Evolutionary conservation across 2,888 invertebrate species (phyloP).

Genomic region (Hymenopus coronatus): DNA sequence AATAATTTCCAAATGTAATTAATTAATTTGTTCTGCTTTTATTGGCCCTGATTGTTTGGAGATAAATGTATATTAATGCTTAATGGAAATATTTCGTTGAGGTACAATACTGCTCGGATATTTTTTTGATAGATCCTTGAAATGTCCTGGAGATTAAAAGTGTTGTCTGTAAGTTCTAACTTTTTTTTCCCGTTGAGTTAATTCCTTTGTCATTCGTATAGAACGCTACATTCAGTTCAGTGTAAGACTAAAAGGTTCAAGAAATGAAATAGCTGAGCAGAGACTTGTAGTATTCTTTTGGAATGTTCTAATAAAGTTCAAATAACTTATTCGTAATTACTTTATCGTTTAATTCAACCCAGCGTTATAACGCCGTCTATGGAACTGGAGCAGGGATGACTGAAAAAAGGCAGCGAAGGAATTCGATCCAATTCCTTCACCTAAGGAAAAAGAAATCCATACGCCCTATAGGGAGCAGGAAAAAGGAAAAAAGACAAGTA

Average conservation of each 20-base stretch:
- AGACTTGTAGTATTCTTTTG: background rate
- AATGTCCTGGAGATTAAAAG: too few species aligned
- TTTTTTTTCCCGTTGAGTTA: too few species aligned
- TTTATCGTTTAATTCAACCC: too few species aligned
- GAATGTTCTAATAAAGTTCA: background rate
- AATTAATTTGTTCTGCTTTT: too few species aligned
- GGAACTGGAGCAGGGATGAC: background rate
- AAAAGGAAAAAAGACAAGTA: background rate
- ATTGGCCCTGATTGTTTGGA: too few species aligned
- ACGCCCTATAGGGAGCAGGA: background rate
- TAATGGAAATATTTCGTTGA: too few species aligned
- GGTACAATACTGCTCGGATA: too few species aligned
- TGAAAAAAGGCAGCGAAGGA: background rate
- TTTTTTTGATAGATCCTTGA: too few species aligned
- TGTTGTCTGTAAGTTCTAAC: too few species aligned
- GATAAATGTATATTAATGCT: too few species aligned
- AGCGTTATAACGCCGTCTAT: background rate
- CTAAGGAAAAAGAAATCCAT: background rate
- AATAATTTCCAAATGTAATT: too few species aligned
- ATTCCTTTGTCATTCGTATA: background rate
- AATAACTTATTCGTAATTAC: background rate
- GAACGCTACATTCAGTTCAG: background rate
- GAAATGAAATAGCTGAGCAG: background rate
- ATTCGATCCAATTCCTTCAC: background rate
- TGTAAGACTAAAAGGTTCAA: background rate